phyloP scores from a whole-genome alignment of 2,113 vertebrate species.

The Catharus bicknelli region DNA sequence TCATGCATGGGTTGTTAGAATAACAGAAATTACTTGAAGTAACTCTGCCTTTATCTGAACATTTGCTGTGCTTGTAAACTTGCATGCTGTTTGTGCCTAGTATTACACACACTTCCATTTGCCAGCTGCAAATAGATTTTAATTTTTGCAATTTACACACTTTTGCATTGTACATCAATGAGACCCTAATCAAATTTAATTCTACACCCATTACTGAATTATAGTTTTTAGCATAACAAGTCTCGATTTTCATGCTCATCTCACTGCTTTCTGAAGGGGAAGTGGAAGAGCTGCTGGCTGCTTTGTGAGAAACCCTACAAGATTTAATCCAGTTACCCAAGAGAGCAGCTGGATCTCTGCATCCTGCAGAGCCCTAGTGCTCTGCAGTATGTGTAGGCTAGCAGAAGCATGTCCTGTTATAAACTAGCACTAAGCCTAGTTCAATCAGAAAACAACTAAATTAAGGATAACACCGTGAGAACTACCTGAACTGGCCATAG shows the following conservation, averaged over 20 bases:
- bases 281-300: neutral
- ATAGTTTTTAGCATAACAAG: neutral
- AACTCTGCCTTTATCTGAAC: neutral
- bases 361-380: neutral
- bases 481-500: neutral
- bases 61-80: neutral
- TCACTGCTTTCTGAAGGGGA: slow-evolving; percentile 8
- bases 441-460: neutral
- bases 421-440: neutral
- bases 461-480: neutral
- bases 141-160: slow-evolving; percentile 1
- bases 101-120: neutral
- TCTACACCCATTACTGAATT: neutral
- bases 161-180: neutral
- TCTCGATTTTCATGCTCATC: neutral
- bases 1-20: neutral
- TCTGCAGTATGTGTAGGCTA: neutral
- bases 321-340: neutral
- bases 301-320: neutral
- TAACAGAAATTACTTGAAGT: slow-evolving; percentile 8
- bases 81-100: neutral
- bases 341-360: neutral
- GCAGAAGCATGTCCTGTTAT: neutral
- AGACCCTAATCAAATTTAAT: slow-evolving; percentile 10
- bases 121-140: neutral